Evolutionary conservation across 2,113 vertebrate genomes (phyloP), one percentile per base, ranked within the genome.

Genomic region (Rhinolophus sinicus): DNA sequence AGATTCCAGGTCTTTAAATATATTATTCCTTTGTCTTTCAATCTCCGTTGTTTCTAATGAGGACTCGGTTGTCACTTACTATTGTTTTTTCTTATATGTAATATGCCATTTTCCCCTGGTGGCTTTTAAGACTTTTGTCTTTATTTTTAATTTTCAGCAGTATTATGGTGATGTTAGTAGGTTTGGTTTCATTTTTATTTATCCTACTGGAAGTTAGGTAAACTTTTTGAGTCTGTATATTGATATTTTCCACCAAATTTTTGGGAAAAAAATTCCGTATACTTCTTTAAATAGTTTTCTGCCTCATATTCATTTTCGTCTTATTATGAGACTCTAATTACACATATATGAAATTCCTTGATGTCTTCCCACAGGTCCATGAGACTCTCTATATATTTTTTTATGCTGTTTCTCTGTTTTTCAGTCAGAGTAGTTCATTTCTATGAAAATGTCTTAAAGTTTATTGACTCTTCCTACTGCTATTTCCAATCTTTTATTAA

Each of bases 401-500:
- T 50, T 60, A 26, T 60, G 6, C 4, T 47, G 6, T 67, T 38
- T 84, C 33, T 85, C 19, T 90, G 16, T 50, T 88, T 94, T 88
- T 93, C 10, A 72, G 26, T 80, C 40, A 90, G 16, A 35, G 33
- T 24, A n/a, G 9, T 44, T 94, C 73, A 96, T 93, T 56, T 70
- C 75, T 87, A 22, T 65, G 76, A 2, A 35, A 52, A 24, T 77
- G 24, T 76, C 35, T 85, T 84, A 38, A 88, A 80, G n/a, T 47
- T 58, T 83, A 89, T 80, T 85, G 10, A 60, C 18, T 6, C 8
- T 69, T 91, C 54, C 24, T 95, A 73, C 19, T 88, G 76, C 8
- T 58, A 33, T 73, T 94, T 52, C 10, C 11, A 92, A 84, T 77
- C 12, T 26, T 92, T 70, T 70, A 47, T 88, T 77, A 96, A 88